These are phyloP conservation scores for Gnathonemus longibarbis DNA, from an alignment of 2,113 vertebrate species.

Conservation along the genomic window DNA sequence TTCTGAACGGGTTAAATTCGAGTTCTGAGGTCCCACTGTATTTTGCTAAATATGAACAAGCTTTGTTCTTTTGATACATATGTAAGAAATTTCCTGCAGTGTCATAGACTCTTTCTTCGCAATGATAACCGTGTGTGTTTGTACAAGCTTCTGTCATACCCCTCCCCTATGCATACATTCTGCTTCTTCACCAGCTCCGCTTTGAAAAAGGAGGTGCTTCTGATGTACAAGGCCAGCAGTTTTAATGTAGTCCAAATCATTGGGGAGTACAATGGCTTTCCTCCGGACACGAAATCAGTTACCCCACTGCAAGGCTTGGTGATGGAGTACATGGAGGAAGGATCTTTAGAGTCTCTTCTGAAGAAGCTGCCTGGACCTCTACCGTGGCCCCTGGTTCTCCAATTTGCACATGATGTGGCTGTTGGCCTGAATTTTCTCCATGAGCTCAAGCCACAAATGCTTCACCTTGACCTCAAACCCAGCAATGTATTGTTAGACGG, in stretches of 20 bases:
- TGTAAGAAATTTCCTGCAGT: not conserved
- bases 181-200: not conserved
- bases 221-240: slow-evolving; percentile 50
- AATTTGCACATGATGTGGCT: slow-evolving; percentile 60
- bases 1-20: no score
- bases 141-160: not conserved
- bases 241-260: slow-evolving; percentile 48
- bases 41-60: not conserved
- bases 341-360: slow-evolving; percentile 61
- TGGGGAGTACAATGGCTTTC: slow-evolving; percentile 45
- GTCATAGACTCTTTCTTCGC: not conserved
- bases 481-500: slow-evolving; percentile 62
- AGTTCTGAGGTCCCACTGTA: not conserved
- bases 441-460: slow-evolving; percentile 43
- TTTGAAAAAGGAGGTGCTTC: slow-evolving; percentile 45
- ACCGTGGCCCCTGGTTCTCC: slow-evolving; percentile 58
- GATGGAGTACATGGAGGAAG: slow-evolving; percentile 68
- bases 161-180: not conserved
- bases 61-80: not conserved
- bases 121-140: not conserved
- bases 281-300: accelerated
- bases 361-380: slow-evolving; percentile 25
- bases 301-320: slow-evolving; percentile 53
- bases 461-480: slow-evolving; percentile 68
- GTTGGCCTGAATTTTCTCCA: slow-evolving; percentile 75